Evolutionary conservation across 2,113 vertebrate genomes (phyloP).

Genomic region (Cephalopholis sonnerati): DNA sequence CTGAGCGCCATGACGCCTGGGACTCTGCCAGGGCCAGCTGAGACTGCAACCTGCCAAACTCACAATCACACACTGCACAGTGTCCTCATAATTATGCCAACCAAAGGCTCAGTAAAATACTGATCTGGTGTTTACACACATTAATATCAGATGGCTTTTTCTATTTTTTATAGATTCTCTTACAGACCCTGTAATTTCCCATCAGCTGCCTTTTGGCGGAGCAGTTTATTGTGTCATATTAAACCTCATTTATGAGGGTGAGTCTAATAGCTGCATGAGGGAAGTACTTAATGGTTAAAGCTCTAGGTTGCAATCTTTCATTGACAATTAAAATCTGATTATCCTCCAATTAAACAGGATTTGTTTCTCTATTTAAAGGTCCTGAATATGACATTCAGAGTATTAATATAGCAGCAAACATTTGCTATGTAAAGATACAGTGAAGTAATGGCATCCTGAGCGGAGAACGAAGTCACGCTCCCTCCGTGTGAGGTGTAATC

Average conservation of each 20-base stretch:
- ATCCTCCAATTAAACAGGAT: background rate
- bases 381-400: no score
- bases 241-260: constrained; percentile 17
- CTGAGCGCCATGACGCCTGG: constrained; percentile 32
- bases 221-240: constrained; percentile 17
- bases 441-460: no score
- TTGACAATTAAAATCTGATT: constrained; percentile 17
- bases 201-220: constrained; percentile 2
- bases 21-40: constrained; percentile 48
- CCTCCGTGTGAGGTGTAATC: no score
- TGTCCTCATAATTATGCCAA: constrained; percentile 38
- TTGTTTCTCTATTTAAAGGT: constrained; percentile 4
- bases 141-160: constrained; percentile 12
- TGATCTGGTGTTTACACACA: background rate
- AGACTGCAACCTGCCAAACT: constrained; percentile 51
- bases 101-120: constrained; percentile 33
- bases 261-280: background rate
- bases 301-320: background rate
- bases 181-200: background rate
- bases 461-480: no score
- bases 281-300: background rate
- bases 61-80: constrained; percentile 39
- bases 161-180: constrained; percentile 25
- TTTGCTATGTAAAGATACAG: no score
- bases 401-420: no score